Base-by-base conservation (phyloP, 2,888 invertebrate genomes). In the Agonopterix alstromeriana region DNA sequence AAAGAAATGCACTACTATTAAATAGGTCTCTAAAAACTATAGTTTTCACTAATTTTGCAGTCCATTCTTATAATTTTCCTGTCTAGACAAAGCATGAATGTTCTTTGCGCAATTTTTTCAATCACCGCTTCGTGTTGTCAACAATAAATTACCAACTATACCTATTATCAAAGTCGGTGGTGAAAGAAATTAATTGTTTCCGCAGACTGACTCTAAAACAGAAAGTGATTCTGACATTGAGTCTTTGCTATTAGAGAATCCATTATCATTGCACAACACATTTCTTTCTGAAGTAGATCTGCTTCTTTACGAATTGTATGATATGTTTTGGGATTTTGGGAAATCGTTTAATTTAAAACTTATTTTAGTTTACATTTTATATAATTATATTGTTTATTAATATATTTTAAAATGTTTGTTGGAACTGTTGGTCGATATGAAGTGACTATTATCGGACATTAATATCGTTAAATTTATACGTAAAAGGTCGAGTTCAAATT, bases 181-280 rank as follows among this genome's bases (percentile, higher is more conserved):
- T 73, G 68, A 70, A 78, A 72, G 65, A 68, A 76, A 70, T 67
- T 71, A 75, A 73, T 68, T 67, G 62, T 80, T 79, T 77, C 76
- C 71, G 69, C 70, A 64, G 56, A 60, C 62, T 61, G 73, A 65
- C 56, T 61, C 55, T 61, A 70, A 73, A 61, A 80, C 66, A 53
- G 77, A 82, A 73, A 85, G 83, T 82, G 77, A 74, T 75, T 73
- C 73, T 71, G 74, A 75, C 68, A 66, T 55, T 56, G 68, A 69
- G 48, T 49, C 27, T 46, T 11, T 1, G 7, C 48, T 40, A 48
- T 48, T 44, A 44, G 10, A 40, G 8, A 36, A 38, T 48, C 35
- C 12, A 42, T 12, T 44, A 36, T 43, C 10, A 42, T 17, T 10
- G 8, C 14, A 10, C 36, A 43, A 48, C n/a, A 12, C 17, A 14